A percentile compares a stretch with the other conserved stretches of the same genome.
These are phyloP conservation scores for Onychomys leucogaster DNA, from an alignment of 2,797 vertebrate species.

Conservation along the genomic window DNA sequence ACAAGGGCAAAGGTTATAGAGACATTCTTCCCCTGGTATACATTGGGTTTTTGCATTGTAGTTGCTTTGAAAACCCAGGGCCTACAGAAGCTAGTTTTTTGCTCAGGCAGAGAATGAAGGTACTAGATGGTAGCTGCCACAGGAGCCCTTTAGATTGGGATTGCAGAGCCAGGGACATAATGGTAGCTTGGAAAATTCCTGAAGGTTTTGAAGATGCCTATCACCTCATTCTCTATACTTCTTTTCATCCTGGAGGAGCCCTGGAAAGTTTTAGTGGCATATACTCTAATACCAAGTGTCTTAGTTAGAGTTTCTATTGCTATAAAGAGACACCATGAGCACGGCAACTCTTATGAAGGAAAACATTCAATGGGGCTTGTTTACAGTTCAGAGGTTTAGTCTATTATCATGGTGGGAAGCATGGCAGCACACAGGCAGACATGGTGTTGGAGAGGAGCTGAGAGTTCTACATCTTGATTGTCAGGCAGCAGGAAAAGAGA, in stretches of 20 bases:
- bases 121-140: neutral
- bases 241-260: conserved; percentile 30
- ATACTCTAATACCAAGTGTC: neutral
- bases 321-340: neutral
- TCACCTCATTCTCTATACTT: neutral
- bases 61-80: neutral
- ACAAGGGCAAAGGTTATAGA: neutral
- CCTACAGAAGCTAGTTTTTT: neutral
- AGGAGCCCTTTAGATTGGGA: neutral
- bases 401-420: neutral
- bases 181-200: neutral
- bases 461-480: neutral
- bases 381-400: neutral
- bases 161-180: neutral
- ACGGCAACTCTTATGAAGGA: neutral
- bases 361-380: neutral
- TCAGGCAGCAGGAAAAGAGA: neutral
- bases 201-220: neutral
- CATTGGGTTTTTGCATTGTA: neutral
- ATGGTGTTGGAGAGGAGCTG: no score
- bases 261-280: neutral
- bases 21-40: neutral
- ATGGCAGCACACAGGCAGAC: neutral
- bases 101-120: neutral
- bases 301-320: neutral